These are phyloP conservation scores for Pinna nobilis DNA, from an alignment of 1,140 invertebrate species.

Conservation along the genomic window DNA sequence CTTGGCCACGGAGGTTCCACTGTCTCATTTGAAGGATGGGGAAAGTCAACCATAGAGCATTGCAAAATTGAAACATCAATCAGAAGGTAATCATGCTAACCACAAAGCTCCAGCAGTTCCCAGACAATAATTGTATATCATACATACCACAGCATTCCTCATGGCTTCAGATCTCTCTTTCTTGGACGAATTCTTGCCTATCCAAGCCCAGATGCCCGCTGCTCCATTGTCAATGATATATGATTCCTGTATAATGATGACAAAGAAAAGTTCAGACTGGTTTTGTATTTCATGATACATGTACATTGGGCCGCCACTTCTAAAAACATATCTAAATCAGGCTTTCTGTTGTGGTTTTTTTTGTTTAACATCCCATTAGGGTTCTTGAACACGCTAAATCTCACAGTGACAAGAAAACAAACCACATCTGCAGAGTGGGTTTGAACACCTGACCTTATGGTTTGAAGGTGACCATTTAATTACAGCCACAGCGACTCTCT, in stretches of 20 bases:
- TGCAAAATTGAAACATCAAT: too few species aligned
- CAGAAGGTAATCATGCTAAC: too few species aligned
- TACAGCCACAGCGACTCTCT: too few species aligned
- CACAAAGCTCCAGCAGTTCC: too few species aligned
- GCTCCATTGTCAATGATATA: constrained; percentile 91
- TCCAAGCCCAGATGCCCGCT: constrained; percentile 93
- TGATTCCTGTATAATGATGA: constrained; percentile 82
- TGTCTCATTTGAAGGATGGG: too few species aligned
- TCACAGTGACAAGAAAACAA: too few species aligned
- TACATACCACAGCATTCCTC: constrained; percentile 83
- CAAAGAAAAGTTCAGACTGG: not conserved
- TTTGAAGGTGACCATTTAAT: too few species aligned
- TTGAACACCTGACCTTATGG: too few species aligned
- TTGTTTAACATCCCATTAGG: not conserved
- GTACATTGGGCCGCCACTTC: not conserved
- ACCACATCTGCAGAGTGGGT: too few species aligned
- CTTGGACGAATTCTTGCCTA: constrained; percentile 83
- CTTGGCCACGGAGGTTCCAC: too few species aligned
- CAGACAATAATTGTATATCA: not conserved
- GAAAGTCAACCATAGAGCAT: too few species aligned
- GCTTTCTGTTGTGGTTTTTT: not conserved
- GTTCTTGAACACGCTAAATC: too few species aligned
- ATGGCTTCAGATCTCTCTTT: constrained; percentile 86
- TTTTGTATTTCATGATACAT: not conserved
- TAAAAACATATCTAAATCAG: not conserved